Evolutionary conservation across 2,113 vertebrate species (phyloP).

Genomic region (Nematolebias whitei): DNA sequence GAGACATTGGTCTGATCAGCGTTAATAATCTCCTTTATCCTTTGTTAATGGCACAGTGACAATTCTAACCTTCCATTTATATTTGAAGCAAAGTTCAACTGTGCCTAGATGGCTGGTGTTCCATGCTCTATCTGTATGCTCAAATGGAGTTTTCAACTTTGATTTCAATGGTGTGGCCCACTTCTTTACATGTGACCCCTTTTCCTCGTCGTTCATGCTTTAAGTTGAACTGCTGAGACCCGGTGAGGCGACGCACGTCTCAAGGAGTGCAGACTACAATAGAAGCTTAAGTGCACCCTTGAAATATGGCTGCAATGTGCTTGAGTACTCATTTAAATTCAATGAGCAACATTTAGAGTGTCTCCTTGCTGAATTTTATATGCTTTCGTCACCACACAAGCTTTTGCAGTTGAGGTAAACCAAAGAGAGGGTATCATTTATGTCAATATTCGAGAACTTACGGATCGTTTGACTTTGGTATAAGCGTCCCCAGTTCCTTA

Average conservation of each 20-base stretch:
- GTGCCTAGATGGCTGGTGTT: constrained; percentile 50
- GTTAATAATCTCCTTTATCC: constrained; percentile 81
- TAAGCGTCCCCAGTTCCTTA: too few species aligned
- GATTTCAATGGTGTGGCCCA: constrained; percentile 61
- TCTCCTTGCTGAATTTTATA: constrained; percentile 54
- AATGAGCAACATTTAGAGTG: constrained; percentile 44
- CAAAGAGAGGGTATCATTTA: constrained; percentile 7
- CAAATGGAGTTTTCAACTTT: constrained; percentile 71
- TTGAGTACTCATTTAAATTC: constrained; percentile 63
- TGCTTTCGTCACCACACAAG: constrained; percentile 13
- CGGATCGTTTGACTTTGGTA: constrained; percentile 71
- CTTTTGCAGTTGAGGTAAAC: constrained; percentile 18
- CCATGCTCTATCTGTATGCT: constrained; percentile 44
- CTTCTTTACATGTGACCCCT: constrained; percentile 71
- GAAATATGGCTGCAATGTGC: constrained; percentile 63
- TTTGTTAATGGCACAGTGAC: constrained; percentile 71
- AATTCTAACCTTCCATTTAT: constrained; percentile 74
- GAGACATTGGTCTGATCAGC: constrained; percentile 73
- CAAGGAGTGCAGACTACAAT: constrained; percentile 47
- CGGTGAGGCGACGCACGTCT: constrained; percentile 46
- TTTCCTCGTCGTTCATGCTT: constrained; percentile 65
- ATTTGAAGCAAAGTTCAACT: constrained; percentile 78
- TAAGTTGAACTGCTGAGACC: constrained; percentile 56
- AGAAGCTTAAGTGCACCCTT: constrained; percentile 68
- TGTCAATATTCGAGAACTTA: constrained; percentile 79